A percentile compares a stretch with the other conserved stretches of the same genome.
Conservation (phyloP, 2,113 vertebrate species). For the Oreochromis tanganicae region DNA sequence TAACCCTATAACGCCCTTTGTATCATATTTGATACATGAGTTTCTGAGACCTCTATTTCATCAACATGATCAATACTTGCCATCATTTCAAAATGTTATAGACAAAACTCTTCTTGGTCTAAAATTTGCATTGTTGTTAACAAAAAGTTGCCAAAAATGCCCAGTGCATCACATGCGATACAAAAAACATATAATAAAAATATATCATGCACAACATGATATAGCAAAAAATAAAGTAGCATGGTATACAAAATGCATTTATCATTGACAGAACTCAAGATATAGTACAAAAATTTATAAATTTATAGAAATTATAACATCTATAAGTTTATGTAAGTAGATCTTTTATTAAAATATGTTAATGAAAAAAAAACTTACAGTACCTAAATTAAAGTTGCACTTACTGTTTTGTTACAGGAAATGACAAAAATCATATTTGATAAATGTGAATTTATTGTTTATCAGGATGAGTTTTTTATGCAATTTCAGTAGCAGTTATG, state of each 20-base stretch:
- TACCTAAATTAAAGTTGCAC: neutral
- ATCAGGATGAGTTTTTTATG: neutral
- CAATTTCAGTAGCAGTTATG: neutral
- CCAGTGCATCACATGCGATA: neutral
- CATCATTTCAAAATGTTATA: neutral
- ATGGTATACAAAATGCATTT: neutral
- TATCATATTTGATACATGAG: neutral
- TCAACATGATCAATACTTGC: neutral
- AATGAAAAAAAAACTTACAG: neutral
- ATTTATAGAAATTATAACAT: neutral
- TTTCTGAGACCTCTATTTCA: neutral
- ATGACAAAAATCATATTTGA: neutral
- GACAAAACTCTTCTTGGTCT: neutral
- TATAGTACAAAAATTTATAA: neutral
- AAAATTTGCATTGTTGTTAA: neutral
- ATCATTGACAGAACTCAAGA: neutral
- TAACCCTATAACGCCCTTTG: neutral
- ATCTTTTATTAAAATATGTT: neutral
- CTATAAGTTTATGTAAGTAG: neutral
- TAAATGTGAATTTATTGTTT: neutral
- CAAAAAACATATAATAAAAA: neutral
- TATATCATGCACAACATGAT: neutral
- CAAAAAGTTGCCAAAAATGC: neutral
- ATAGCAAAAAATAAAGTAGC: neutral
- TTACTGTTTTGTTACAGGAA: neutral